Conservation (phyloP, 2,797 vertebrate genomes). For the Pseudopleuronectes americanus region DNA sequence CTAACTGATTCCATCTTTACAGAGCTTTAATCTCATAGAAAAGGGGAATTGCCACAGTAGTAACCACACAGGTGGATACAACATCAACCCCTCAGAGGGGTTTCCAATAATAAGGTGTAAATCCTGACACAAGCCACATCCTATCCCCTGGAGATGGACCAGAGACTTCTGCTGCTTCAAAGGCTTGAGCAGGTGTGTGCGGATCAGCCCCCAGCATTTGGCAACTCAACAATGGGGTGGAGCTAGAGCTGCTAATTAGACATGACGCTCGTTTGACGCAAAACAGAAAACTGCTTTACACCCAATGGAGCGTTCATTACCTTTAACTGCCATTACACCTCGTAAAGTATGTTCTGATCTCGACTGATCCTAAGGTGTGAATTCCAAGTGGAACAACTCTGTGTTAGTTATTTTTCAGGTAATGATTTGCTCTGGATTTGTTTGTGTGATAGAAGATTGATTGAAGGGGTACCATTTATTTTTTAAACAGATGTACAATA, state of each 20-base stretch:
- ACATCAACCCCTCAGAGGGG: conserved; percentile 19
- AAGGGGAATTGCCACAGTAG: conserved; percentile 7
- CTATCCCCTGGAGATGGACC: conserved; percentile 32
- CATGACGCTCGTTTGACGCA: conserved; percentile 33
- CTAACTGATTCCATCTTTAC: too few relatives aligned
- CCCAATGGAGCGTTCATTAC: conserved; percentile 49
- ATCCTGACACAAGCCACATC: conserved; percentile 39
- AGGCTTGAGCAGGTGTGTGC: conserved; percentile 41
- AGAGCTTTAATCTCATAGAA: conserved; percentile 31
- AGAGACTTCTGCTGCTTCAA: conserved; percentile 45
- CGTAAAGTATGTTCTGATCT: conserved; percentile 61
- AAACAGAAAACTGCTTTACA: conserved; percentile 31
- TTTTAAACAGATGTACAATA: neutral
- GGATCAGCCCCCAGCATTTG: conserved; percentile 53
- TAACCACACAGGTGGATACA: conserved; percentile 28
- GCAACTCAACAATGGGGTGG: conserved; percentile 12
- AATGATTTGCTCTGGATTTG: conserved; percentile 1
- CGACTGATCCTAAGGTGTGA: conserved; percentile 43
- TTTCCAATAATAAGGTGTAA: conserved; percentile 36
- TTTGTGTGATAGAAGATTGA: neutral
- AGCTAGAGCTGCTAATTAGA: conserved; percentile 23
- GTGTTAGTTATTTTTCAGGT: conserved; percentile 1
- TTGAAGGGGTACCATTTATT: neutral
- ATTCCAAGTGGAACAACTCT: conserved; percentile 30
- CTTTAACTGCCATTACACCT: conserved; percentile 59